Evolutionary conservation across 1,140 invertebrate genomes (phyloP).

Genomic region (Drosophila teissieri): DNA sequence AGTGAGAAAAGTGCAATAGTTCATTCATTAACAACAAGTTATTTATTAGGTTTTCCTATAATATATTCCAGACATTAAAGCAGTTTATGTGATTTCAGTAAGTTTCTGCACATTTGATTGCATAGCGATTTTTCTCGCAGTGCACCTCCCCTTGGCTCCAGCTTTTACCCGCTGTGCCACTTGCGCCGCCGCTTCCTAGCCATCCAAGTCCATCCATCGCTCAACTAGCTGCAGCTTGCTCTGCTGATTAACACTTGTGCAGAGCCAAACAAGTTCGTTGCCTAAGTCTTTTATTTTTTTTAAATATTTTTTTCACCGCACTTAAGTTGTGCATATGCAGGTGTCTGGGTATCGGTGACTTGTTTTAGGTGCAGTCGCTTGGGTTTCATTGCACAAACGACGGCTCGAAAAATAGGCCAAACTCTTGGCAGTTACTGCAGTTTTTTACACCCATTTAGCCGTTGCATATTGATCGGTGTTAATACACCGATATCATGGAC

Average conservation of each 20-base stretch:
- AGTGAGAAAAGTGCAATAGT: neutral
- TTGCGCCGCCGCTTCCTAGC: slow-evolving; percentile 13
- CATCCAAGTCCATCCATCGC: slow-evolving; percentile 41
- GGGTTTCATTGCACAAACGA: slow-evolving; percentile 27
- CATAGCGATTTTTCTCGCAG: neutral
- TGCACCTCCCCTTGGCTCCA: slow-evolving; percentile 12
- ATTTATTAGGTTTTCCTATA: too few relatives aligned
- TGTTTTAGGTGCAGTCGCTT: slow-evolving; percentile 48
- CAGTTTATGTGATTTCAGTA: too few relatives aligned
- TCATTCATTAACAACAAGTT: too few relatives aligned
- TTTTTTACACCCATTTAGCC: slow-evolving; percentile 41
- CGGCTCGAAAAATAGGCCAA: slow-evolving; percentile 66
- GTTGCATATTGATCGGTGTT: slow-evolving; percentile 35
- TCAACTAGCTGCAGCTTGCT: slow-evolving; percentile 71
- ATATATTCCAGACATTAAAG: too few relatives aligned
- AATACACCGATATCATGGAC: slow-evolving; percentile 27
- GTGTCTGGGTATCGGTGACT: slow-evolving; percentile 42
- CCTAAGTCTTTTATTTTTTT: slow-evolving; percentile 76
- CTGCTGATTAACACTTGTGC: slow-evolving; percentile 75
- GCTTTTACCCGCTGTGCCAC: slow-evolving; percentile 33
- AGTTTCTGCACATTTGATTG: neutral
- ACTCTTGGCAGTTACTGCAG: slow-evolving; percentile 54
- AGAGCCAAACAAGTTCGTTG: slow-evolving; percentile 77
- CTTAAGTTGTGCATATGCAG: slow-evolving; percentile 52
- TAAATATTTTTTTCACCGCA: slow-evolving; percentile 58